Base-by-base conservation (phyloP, 2,113 vertebrate species). In the Hydropotes inermis region DNA sequence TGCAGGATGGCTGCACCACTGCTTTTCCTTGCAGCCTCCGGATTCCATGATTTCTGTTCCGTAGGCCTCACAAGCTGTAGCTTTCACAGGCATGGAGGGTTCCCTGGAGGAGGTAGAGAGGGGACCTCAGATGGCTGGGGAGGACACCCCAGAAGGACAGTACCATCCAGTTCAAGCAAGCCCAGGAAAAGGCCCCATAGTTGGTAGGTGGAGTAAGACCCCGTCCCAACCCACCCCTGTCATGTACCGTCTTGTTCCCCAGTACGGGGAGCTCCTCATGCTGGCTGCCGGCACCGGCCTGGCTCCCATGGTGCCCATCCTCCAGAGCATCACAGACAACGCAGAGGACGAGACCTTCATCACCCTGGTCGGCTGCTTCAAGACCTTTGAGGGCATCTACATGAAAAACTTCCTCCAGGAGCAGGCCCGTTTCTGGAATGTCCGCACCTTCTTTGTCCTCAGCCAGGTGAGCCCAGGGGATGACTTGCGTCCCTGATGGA, bases 301-400 rank as follows among this genome's bases (percentile, higher is more conserved):
- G 7, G 98, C 99, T 47, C 99, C 99, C 12, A 99, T 99, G 99
- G 98, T 99, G 92, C 98, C 99, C 78, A 98, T 99, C 88, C 98
- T 99, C 3, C 98, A 96, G 58, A 99, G 98, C 94, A 98, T 99
- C 98, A 99, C 98, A 12, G 99, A 98, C 79, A 98, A 99, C 9
- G 99, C 98, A 47, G 98, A 99, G 3, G 99, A 99, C 3, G 99
- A 99, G 98, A 99, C 99, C 45, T 99, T 99, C 76, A 97, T 99
- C 74, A 99, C 99, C 36, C 97, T 99, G 84, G 98, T 99, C 2
- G 47, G 98, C 97, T 99, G 99, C 98, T 99, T 99, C 97, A 94
- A 94, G 93, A 99, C 98, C 5, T 99, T 99, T 87, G 98, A 98
- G 78, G 97, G 86, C 93, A 98, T 99, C 98, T 99, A 99, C 95